A percentile compares a stretch with the other conserved stretches of the same genome.
These are phyloP conservation scores for Cephalopterus ornatus DNA, from an alignment of 2,113 vertebrate genomes.

Conservation along the genomic window DNA sequence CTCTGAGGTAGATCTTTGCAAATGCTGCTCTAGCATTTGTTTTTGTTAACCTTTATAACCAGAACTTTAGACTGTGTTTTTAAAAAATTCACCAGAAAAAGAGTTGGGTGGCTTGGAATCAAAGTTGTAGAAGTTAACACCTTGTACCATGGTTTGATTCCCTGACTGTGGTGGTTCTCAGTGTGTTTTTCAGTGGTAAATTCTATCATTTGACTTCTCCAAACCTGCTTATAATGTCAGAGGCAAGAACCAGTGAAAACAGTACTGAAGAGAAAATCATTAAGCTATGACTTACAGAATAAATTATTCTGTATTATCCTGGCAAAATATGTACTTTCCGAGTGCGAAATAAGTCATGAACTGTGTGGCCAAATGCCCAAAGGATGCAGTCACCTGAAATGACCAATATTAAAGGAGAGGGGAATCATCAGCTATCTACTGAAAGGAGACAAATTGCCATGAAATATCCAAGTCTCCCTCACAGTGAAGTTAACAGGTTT, in stretches of 20 bases:
- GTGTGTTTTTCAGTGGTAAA: neutral
- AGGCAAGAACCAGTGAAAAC: neutral
- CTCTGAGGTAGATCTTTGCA: neutral
- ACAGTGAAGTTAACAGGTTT: neutral
- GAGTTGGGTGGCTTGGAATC: neutral
- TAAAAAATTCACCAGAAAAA: neutral
- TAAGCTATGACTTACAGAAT: neutral
- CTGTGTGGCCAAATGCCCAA: neutral
- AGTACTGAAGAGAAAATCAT: neutral
- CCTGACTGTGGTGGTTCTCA: neutral
- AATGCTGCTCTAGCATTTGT: neutral
- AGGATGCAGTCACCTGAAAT: neutral
- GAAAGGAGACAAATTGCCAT: neutral
- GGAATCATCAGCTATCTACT: neutral
- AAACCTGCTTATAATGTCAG: neutral
- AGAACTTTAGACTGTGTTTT: neutral
- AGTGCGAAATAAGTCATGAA: neutral
- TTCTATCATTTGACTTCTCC: neutral
- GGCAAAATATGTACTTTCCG: neutral
- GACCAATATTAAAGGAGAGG: neutral
- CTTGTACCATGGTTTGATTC: neutral
- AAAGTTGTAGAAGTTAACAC: neutral
- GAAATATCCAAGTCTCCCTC: neutral
- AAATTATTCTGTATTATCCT: neutral
- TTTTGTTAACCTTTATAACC: neutral